phyloP scores from a whole-genome alignment of 2,888 invertebrate species.

The Drosophila flavopinicola region DNA sequence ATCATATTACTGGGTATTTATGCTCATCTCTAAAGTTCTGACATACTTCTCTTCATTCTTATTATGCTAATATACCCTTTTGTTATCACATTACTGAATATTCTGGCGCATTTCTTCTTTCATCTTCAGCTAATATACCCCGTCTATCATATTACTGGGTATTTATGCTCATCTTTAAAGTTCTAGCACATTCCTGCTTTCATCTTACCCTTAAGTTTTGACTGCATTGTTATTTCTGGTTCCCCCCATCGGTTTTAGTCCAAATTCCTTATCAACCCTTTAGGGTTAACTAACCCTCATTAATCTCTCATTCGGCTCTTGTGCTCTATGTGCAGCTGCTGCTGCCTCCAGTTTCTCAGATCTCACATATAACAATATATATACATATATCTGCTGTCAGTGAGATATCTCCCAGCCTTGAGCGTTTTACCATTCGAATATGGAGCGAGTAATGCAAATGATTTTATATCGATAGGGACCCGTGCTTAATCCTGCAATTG shows the following conservation, averaged over 20 bases:
- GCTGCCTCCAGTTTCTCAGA: conserved; percentile 42
- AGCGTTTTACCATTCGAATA: conserved; percentile 27
- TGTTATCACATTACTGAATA: too few species aligned
- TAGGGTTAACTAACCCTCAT: conserved; percentile 63
- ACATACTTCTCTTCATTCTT: too few species aligned
- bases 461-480: conserved; percentile 28
- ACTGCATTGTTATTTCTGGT: conserved; percentile 40
- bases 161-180: neutral
- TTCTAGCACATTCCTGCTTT: too few species aligned
- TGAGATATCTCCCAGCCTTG: conserved; percentile 42
- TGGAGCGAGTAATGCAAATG: conserved; percentile 30
- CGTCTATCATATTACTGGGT: too few species aligned
- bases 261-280: conserved; percentile 70
- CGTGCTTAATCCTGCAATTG: conserved; percentile 6
- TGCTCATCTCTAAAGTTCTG: neutral
- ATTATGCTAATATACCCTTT: too few species aligned
- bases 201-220: conserved; percentile 35
- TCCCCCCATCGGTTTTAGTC: conserved; percentile 52
- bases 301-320: conserved; percentile 57
- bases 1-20: too few species aligned
- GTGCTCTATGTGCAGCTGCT: conserved; percentile 47
- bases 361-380: conserved; percentile 14
- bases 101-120: too few species aligned
- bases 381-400: neutral
- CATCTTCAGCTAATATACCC: too few species aligned